Evolutionary conservation across 2,797 vertebrate genomes (phyloP).

Genomic region (Choloepus didactylus): DNA sequence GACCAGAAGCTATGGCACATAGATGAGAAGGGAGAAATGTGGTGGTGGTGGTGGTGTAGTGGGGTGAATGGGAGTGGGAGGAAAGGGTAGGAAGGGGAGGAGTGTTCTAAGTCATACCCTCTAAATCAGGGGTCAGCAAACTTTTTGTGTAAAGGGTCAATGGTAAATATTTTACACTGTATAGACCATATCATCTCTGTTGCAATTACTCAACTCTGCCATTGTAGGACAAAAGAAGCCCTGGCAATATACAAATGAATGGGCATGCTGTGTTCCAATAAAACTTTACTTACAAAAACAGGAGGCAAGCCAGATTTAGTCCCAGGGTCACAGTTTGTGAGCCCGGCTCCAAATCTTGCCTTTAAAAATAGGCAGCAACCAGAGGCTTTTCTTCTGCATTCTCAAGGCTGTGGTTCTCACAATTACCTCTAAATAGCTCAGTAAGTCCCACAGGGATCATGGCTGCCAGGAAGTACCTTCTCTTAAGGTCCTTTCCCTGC

Average conservation of each 20-base stretch:
- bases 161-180: no score
- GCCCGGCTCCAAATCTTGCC: conserved; percentile 1
- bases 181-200: no score
- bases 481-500: background rate
- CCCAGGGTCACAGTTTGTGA: conserved; percentile 20
- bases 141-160: background rate
- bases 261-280: conserved; percentile 26
- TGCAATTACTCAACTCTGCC: no score
- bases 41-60: background rate
- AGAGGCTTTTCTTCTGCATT: conserved; percentile 1
- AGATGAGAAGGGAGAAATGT: background rate
- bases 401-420: background rate
- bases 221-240: background rate
- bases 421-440: conserved; percentile 20
- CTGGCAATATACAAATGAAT: conserved; percentile 37
- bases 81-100: background rate
- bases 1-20: background rate
- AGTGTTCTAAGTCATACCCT: background rate
- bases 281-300: conserved; percentile 70
- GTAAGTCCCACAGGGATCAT: background rate
- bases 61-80: background rate
- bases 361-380: conserved; percentile 40
- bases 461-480: background rate
- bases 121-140: background rate
- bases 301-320: background rate